phyloP scores from a whole-genome alignment of 2,797 vertebrate genomes.

The Mus minutoides region DNA sequence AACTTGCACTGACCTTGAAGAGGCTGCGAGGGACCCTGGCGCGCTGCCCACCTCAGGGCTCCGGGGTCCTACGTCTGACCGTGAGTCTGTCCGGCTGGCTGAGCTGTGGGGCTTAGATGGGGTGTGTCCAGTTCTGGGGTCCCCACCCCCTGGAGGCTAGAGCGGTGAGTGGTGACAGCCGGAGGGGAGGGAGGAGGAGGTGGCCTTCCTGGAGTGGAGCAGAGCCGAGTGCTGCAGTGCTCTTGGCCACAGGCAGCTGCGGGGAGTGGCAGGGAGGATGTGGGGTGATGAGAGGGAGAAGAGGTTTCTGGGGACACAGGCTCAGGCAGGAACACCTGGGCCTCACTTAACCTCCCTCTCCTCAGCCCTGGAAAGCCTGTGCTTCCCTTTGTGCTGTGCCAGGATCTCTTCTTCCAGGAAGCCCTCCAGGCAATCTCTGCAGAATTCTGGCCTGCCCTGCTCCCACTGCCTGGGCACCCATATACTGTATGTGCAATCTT shows the following conservation, averaged over 20 bases:
- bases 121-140: conserved; percentile 78
- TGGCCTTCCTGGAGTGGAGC: conserved; percentile 71
- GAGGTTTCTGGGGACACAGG: not conserved
- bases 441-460: not conserved
- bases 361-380: not conserved
- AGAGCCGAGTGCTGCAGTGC: conserved; percentile 72
- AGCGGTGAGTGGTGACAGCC: conserved; percentile 78
- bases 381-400: not conserved
- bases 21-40: conserved; percentile 73
- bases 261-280: not conserved
- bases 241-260: conserved; percentile 72
- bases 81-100: conserved; percentile 62
- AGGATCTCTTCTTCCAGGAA: conserved; percentile 62
- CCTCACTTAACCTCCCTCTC: not conserved
- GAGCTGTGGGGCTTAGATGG: conserved; percentile 65
- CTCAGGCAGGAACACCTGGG: conserved; percentile 8
- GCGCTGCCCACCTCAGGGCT: conserved; percentile 70
- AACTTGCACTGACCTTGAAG: conserved; percentile 85
- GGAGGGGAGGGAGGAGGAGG: conserved; percentile 69
- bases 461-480: not conserved
- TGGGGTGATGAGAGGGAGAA: not conserved
- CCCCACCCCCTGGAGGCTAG: conserved; percentile 75
- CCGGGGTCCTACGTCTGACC: conserved; percentile 65
- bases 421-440: not conserved
- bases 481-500: too few relatives aligned